These are phyloP conservation scores for Keiferia lycopersicella DNA, from an alignment of 2,888 invertebrate species.

Conservation along the genomic window DNA sequence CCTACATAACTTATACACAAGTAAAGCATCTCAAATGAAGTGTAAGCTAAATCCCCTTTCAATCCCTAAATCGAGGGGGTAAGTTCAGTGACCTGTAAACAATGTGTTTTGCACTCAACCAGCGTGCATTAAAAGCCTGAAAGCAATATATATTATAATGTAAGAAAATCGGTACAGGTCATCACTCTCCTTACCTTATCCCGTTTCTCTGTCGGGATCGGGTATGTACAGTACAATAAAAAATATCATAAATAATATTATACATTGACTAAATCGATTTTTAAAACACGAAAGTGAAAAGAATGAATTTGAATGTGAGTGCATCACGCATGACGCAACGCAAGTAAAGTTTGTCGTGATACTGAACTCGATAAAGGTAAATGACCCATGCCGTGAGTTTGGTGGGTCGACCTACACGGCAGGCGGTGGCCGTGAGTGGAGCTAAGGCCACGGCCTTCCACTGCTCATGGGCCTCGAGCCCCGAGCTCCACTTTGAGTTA, in stretches of 20 bases:
- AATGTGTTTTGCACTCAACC: slow-evolving; percentile 6
- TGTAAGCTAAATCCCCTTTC: slow-evolving; percentile 8
- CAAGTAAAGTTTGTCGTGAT: background rate
- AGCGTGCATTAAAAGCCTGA: background rate
- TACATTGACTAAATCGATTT: no score
- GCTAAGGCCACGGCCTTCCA: slow-evolving; percentile 32
- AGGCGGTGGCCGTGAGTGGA: slow-evolving; percentile 38
- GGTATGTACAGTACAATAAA: no score
- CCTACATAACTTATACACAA: background rate
- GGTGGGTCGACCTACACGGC: no score
- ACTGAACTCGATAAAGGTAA: slow-evolving; percentile 42
- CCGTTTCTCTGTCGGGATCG: no score
- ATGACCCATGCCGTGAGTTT: slow-evolving; percentile 34
- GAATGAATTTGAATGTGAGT: background rate
- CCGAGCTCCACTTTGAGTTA: background rate
- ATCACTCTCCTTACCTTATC: no score
- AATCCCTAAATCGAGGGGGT: slow-evolving; percentile 11
- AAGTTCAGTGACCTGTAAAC: slow-evolving; percentile 18
- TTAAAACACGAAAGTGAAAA: background rate
- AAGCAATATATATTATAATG: background rate
- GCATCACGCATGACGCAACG: background rate
- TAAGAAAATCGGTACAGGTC: no score
- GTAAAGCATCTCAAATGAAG: slow-evolving; percentile 5
- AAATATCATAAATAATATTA: no score
- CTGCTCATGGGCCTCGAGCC: background rate